Evolutionary conservation across 2,888 invertebrate species (phyloP), one percentile per base, ranked within the genome.

Genomic region (Hypselothyrea guttata): DNA sequence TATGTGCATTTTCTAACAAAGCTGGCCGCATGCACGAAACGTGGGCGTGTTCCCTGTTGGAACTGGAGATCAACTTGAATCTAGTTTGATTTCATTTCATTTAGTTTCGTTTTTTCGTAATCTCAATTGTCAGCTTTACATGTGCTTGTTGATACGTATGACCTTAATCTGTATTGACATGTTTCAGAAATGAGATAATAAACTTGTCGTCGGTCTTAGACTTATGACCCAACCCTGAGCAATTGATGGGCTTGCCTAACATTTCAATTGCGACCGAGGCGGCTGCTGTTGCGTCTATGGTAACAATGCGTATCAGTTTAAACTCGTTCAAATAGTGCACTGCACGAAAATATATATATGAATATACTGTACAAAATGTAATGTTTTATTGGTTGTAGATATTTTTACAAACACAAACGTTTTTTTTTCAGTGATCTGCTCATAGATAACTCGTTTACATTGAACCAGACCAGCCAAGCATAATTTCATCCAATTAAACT

Each of bases 161-260:
- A 85, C 86, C 84, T 65, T 86, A 85, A 85, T 86, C 84, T 82
- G 71, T 64, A 84, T 86, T 86, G 86, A 85, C 86, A 86, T 70
- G 73, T 82, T 45, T 72, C 72, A 66, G 63, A 76, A 82, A 79
- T 82, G 83, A 77, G 86, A 85, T 85, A 85, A 85, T 72, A 75
- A 79, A 77, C 68, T 76, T 75, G 81, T 78, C 61, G 58, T 48
- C 57, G 33, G 46, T 22, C 13, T 44, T 38, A 33, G 44, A 51
- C 38, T 46, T 51, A 60, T 35, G 30, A 53, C 41, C 49, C 45
- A 41, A 41, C 52, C 60, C 34, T 22, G 41, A 40, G 46, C 69
- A 71, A 58, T 60, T 69, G 69, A 70, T 75, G 74, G 68, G 79
- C 63, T 75, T 77, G 70, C 57, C 67, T 46, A 46, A 45, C 51